Base-by-base conservation (phyloP, 30 jellyfish, hydroid and myxozoan species). In the Cassiopea xamachana region DNA sequence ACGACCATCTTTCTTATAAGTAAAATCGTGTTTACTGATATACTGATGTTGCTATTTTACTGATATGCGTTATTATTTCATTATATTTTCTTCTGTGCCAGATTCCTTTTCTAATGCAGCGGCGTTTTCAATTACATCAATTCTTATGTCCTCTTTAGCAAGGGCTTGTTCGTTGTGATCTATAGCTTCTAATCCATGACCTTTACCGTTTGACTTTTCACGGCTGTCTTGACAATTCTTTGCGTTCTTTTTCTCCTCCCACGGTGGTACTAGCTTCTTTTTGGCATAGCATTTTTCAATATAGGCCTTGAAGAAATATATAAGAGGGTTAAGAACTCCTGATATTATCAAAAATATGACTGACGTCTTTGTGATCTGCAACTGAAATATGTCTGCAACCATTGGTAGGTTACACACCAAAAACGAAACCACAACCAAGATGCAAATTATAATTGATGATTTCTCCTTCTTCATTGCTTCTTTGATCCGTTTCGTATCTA, bases 221-320 rank as follows among this genome's bases (percentile, higher is more conserved):
- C 58, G 61, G 9, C 61, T 39, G 27, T 12, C n/a, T 16, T 10
- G 27, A 14, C 9, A 4, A 16, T 7, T 61, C 60, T 73, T 44
- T 39, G 83, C 18, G 27, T 39, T 71, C 1, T 76, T 44, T 47
- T 18, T 45, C 12, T 16, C 45, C 1, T 47, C 71, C 39, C 1
- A 6, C 2, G 75, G 51, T 60, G 71, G 7, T 48, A 43, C 15
- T 44, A 48, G 73, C 19, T 46, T 73, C 81, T 43, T 55, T 68
- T 74, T 74, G 3, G 82, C 81, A 59, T 61, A 86, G 71, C 14
- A 46, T 51, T 61, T 86, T 79, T 86, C 93, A 16, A 75, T 48
- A 78, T 60, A 64, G 10, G 76, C 83, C 61, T 75, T 86, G 86
- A 86, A 86, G 14, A 86, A 86, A 87, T 86, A 86, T 12, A 86